phyloP scores from a whole-genome alignment of 2,113 vertebrate species.

The Glareola pratincola region DNA sequence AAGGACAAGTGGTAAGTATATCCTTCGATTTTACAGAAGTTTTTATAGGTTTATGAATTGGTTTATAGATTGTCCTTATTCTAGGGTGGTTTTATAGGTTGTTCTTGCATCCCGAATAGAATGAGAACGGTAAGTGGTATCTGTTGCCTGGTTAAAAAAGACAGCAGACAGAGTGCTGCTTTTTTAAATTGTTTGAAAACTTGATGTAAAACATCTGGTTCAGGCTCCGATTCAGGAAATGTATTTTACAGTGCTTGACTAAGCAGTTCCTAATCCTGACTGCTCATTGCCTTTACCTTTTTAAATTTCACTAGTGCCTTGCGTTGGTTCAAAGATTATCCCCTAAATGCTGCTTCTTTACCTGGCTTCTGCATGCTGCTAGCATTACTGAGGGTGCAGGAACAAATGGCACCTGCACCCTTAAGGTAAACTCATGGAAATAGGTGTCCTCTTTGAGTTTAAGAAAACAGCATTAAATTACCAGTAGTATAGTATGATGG shows the following conservation, averaged over 20 bases:
- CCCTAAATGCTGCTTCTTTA: background rate
- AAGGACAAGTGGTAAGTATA: constrained; percentile 87
- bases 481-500: background rate
- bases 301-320: background rate
- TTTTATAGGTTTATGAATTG: background rate
- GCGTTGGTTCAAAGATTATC: background rate
- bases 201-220: background rate
- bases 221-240: background rate
- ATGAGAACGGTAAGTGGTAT: background rate
- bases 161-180: background rate
- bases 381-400: background rate
- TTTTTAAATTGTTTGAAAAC: background rate
- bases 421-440: background rate
- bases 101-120: background rate
- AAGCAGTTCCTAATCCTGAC: background rate
- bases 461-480: background rate
- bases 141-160: background rate
- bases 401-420: background rate
- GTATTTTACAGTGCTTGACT: background rate
- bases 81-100: background rate
- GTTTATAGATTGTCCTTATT: background rate
- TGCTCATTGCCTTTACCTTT: background rate
- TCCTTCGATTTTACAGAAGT: background rate
- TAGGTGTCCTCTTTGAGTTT: background rate
- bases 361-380: background rate